Base-by-base conservation (phyloP, 2,888 invertebrate species). In the Orthonychiurus folsomi region DNA sequence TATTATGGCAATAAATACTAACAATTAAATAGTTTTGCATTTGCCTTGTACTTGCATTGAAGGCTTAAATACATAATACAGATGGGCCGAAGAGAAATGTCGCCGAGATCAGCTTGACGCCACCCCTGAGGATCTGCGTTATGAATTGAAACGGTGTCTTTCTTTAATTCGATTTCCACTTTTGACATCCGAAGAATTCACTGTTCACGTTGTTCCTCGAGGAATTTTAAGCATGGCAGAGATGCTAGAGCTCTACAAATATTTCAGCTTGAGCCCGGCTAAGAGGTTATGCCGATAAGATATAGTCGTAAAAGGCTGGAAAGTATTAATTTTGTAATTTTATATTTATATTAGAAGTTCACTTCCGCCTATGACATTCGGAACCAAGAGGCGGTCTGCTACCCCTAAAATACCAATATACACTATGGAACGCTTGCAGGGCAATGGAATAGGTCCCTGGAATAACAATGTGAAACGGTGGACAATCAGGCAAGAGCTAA, bases 41-140 rank as follows among this genome's bases (percentile, higher is more conserved):
- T 48, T 47, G 50, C 5, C 21, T 37, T 9, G 37, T 37, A 37
- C n/a, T n/a, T n/a, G n/a, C n/a, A n/a, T n/a, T n/a, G 37, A 37
- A 37, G 9, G 37, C 15, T 37, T 9, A 9, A 37, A 37, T 28
- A 26, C 20, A 50, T 15, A 5, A 3, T 57, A 20, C 37, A 53
- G 58, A 26, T 62, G 62, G 62, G 62, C 59, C 0, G 24, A 15
- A 2, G 59, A 62, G 47, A 54, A 62, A 54, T 62, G 62, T 53
- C 50, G 47, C 37, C 47, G 52, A 9, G 50, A 50, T 20, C 26
- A 59, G 2, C 25, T 62, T 27, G 59, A 62, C 18, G 59, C 48
- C 2, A 62, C 26, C 1, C 25, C 54, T 9, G 62, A 62, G 2
- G 58, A 62, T 24, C 53, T 56, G n/a, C 53, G 62, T 1, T 52